phyloP scores from a whole-genome alignment of 2,113 vertebrate genomes.

The Microtus richardsoni region DNA sequence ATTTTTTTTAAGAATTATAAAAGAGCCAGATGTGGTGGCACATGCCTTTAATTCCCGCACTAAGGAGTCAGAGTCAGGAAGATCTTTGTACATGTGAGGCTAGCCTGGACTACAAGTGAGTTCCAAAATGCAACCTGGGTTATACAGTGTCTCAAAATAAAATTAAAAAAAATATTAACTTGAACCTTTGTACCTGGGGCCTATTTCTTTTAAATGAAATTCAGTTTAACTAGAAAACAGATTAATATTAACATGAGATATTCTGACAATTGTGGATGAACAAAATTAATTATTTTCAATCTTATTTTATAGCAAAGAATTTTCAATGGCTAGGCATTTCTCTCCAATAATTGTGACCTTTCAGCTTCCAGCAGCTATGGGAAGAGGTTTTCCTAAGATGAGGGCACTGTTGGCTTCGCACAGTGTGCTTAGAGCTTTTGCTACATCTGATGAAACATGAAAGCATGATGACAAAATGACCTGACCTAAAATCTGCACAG shows the following conservation, averaged over 20 bases:
- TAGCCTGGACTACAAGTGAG: neutral
- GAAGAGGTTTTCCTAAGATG: neutral
- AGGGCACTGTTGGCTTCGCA: neutral
- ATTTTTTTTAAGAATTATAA: neutral
- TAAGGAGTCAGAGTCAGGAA: neutral
- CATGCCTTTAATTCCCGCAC: neutral
- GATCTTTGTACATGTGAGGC: neutral
- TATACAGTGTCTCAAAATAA: neutral
- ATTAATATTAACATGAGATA: neutral
- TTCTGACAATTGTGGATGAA: slow-evolving; percentile 7
- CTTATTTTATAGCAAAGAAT: neutral
- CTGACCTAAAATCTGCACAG: neutral
- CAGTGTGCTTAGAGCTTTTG: neutral
- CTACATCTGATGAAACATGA: neutral
- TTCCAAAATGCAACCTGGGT: neutral
- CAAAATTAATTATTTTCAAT: neutral
- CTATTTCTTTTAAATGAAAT: neutral
- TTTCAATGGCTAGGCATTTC: neutral
- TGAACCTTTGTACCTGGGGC: neutral
- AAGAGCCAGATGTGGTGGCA: neutral
- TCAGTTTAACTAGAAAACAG: neutral
- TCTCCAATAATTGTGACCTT: neutral
- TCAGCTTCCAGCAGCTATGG: neutral
- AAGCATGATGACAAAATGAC: neutral
- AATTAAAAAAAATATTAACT: neutral